Evolutionary conservation across 2,888 invertebrate species (phyloP).

Genomic region (Spodoptera littoralis): DNA sequence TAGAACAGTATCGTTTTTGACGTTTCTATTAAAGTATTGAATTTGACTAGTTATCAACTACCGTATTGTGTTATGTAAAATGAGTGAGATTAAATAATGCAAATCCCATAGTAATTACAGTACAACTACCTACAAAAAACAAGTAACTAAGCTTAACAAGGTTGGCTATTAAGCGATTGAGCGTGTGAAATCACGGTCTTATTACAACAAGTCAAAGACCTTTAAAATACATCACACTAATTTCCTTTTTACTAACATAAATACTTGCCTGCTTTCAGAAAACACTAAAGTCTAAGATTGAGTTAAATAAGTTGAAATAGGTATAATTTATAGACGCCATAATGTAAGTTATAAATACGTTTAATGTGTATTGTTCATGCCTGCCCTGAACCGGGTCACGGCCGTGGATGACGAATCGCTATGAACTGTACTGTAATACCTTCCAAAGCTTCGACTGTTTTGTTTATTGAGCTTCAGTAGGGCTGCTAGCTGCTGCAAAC

Average conservation of each 20-base stretch:
- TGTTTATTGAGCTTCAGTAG: conserved; percentile 18
- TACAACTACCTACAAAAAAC: background rate
- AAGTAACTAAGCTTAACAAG: conserved; percentile 26
- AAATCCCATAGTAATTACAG: no score
- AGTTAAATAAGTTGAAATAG: conserved; percentile 32
- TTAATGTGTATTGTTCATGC: conserved; percentile 37
- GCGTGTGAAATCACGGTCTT: conserved; percentile 9
- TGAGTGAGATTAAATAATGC: no score
- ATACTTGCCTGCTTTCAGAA: conserved; percentile 32
- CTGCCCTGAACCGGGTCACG: conserved; percentile 34
- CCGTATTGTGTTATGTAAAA: no score
- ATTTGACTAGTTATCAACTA: no score
- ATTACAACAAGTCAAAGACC: conserved; percentile 25
- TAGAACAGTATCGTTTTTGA: no score
- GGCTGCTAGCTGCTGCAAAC: background rate
- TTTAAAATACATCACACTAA: conserved; percentile 19
- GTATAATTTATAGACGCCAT: conserved; percentile 33
- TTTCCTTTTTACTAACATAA: conserved; percentile 30
- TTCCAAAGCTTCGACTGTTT: conserved; percentile 5
- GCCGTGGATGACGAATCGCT: conserved; percentile 17
- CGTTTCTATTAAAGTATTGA: no score
- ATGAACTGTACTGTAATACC: conserved; percentile 1
- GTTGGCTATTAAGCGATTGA: conserved; percentile 3
- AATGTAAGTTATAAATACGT: conserved; percentile 32
- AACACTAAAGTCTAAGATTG: conserved; percentile 35